phyloP scores from a whole-genome alignment of 2,888 invertebrate species.

The Drosophila anomalata region DNA sequence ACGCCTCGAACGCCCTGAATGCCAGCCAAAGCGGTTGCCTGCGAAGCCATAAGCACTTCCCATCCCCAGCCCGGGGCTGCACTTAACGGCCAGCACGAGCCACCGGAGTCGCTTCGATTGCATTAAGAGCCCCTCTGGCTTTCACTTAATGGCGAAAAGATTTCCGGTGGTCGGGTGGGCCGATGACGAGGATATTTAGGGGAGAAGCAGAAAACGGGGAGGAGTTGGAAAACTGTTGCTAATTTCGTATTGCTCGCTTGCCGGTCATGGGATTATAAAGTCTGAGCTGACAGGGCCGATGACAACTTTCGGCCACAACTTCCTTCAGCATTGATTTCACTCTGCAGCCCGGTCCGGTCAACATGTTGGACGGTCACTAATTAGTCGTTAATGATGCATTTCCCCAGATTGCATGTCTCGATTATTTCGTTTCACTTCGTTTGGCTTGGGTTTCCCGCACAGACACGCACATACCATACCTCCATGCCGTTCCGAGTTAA shows the following conservation, averaged over 20 bases:
- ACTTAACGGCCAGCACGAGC: conserved; percentile 68
- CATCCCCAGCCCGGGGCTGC: conserved; percentile 39
- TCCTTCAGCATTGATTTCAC: conserved; percentile 37
- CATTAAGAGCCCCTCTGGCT: conserved; percentile 60
- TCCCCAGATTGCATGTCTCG: conserved; percentile 64
- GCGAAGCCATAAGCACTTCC: conserved; percentile 12
- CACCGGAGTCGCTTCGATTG: conserved; percentile 61
- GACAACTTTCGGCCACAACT: conserved; percentile 27
- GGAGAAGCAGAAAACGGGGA: conserved; percentile 15
- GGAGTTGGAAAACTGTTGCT: conserved; percentile 53
- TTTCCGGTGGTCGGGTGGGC: conserved; percentile 8
- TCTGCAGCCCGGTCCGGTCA: conserved; percentile 22
- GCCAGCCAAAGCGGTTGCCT: conserved; percentile 18
- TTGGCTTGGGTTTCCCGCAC: conserved; percentile 31
- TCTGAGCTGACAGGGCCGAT: conserved; percentile 16
- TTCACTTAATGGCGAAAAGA: conserved; percentile 30
- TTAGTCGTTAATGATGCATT: conserved; percentile 72
- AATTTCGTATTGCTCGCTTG: conserved; percentile 62
- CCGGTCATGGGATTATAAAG: conserved; percentile 58
- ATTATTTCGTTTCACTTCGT: conserved; percentile 41
- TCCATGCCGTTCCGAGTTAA: conserved; percentile 13
- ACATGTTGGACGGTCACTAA: conserved; percentile 55
- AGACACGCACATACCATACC: conserved; percentile 27
- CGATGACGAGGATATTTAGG: not conserved
- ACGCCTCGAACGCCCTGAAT: conserved; percentile 51